Base-by-base conservation (phyloP, 2,113 vertebrate genomes). In the Trematomus loennbergii region DNA sequence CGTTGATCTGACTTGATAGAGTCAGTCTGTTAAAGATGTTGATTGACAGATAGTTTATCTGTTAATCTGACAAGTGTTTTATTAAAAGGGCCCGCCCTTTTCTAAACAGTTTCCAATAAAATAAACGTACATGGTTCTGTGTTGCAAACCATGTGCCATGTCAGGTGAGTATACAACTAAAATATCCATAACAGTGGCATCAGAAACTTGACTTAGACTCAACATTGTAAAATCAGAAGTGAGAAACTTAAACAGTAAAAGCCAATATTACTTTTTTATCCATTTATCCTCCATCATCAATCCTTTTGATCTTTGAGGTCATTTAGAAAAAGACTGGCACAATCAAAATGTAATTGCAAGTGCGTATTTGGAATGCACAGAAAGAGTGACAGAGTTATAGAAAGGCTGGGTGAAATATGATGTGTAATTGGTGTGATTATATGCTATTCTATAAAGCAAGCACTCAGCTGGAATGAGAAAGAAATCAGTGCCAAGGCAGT, bases 341-440 rank as follows among this genome's bases (percentile, higher is more conserved):
- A 22, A n/a, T 40, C 45, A 48, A 75, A 60, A 15, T 40, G 53
- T 67, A 68, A 29, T 29, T 29, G 3, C 29, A 29, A 29, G 76
- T 87, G n/a, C 46, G 10, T 16, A 17, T 72, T 68, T 76, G 46
- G 16, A 7, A 40, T 15, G 57, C 64, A 40, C 65, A 54, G 33
- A 61, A 15, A 46, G 46, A 76, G 52, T 78, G 60, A 57, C 68
- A 64, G 52, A 10, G 8, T 70, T 33, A 67, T 8, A 2, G 40
- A 62, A 81, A 78, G 59, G 33, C 46, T 40, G 33, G 55, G 58
- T 52, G 29, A 66, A 70, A 25, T 65, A 72, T 25, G 45, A 78
- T 58, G 45, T 48, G 22, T 75, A 75, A 79, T 76, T 68, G 52
- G 20, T 54, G 49, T 62, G 60, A 67, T 83, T 68, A 72, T 22